Base-by-base conservation (phyloP, 2,888 invertebrate genomes). In the Malthinus seriepunctatus region DNA sequence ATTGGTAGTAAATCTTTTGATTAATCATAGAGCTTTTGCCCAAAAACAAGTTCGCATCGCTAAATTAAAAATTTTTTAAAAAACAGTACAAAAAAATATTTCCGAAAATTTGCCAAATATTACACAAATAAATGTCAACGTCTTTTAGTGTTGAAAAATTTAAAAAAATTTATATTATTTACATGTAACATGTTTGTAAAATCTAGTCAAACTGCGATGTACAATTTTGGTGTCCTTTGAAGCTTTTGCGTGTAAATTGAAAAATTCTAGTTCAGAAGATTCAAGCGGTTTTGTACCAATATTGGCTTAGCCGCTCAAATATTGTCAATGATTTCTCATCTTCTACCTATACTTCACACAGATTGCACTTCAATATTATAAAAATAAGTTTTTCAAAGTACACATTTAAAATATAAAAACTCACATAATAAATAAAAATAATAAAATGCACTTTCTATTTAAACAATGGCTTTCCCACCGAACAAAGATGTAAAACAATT, bases 261-360 rank as follows among this genome's bases (percentile, higher is more conserved):
- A 50, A 50, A 50, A 39, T 50, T 50, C 50, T 39, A 32, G 50
- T 39, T 50, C 39, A 38, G 32, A 50, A 39, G 50, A 50, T 50
- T 50, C 32, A 31, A 37, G 39, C 39, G 50, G 39, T 50, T 38
- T 38, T 39, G 14, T 50, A 32, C 32, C 39, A 50, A 50, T 50
- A 50, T 50, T 50, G 39, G 39, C 50, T 50, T 50, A 50, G 38
- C 50, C 39, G 50, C 39, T 39, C 50, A 50, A 50, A 50, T 50
- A 50, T 39, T 50, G 50, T 50, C 50, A 32, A 32, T 50, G 50
- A 50, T 39, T 50, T 50, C 23, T 23, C 50, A 50, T 50, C 32
- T 50, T 50, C 39, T 50, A 23, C 38, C 49, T 8, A 50, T 32
- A 50, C 38, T 50, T 50, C 39, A 38, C 31, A 50, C 38, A 37